Conservation (phyloP, 1,140 invertebrate genomes). For the Papilio dardanus region DNA sequence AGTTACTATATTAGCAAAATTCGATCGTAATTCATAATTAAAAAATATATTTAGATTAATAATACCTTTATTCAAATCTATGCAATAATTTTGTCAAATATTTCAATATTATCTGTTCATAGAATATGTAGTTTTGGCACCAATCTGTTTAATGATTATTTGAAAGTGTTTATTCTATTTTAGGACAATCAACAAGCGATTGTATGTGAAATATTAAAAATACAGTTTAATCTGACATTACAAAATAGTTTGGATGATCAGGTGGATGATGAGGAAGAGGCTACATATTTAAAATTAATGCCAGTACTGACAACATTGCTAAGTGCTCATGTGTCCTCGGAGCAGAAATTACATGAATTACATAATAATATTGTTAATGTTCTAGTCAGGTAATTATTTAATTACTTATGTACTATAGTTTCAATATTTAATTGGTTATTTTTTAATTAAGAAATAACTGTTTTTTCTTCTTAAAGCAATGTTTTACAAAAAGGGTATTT, state of each 20-base stretch:
- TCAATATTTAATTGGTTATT: too few relatives aligned
- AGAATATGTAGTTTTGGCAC: too few relatives aligned
- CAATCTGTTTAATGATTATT: background rate
- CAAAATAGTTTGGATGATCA: conserved; percentile 78
- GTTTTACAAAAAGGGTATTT: background rate
- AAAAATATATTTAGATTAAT: too few relatives aligned
- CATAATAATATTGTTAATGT: conserved; percentile 87
- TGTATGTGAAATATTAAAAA: conserved; percentile 93
- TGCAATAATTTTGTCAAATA: too few relatives aligned
- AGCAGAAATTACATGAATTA: conserved; percentile 87
- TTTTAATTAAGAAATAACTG: too few relatives aligned
- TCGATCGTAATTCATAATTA: too few relatives aligned
- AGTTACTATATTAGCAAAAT: too few relatives aligned
- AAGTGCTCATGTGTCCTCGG: conserved; percentile 83
- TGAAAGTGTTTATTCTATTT: conserved; percentile 44
- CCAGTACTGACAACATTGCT: conserved; percentile 89
- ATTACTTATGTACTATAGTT: conserved; percentile 15
- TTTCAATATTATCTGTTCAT: too few relatives aligned
- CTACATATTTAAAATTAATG: conserved; percentile 88
- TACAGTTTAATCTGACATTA: conserved; percentile 92
- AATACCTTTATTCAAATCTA: too few relatives aligned
- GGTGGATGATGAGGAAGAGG: conserved; percentile 86
- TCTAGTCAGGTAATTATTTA: conserved; percentile 77
- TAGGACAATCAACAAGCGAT: conserved; percentile 88
- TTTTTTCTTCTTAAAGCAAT: too few relatives aligned